phyloP scores from a whole-genome alignment of 2,797 vertebrate genomes.

The Chanos chanos region DNA sequence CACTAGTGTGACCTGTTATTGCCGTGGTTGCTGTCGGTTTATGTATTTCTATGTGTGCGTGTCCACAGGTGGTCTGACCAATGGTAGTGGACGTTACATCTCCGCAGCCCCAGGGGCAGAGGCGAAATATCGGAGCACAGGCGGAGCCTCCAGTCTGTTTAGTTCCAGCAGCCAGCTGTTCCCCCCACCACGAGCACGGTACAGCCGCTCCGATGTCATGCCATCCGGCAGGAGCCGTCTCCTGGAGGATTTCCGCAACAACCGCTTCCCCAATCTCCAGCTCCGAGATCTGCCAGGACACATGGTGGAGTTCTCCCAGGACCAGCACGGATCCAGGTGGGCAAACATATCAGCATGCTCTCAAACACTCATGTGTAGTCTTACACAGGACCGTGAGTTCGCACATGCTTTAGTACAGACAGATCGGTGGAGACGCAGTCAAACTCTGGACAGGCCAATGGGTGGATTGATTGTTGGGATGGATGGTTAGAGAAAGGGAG shows the following conservation, averaged over 20 bases:
- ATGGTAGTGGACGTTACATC: constrained; percentile 96
- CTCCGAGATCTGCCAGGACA: constrained; percentile 93
- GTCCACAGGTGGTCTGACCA: constrained; percentile 85
- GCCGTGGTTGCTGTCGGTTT: not conserved
- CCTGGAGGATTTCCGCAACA: constrained; percentile 96
- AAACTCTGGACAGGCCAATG: no score
- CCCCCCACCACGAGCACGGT: constrained; percentile 90
- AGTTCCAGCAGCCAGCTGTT: constrained; percentile 97
- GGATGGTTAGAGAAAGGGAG: no score
- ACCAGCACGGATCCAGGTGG: constrained; percentile 95
- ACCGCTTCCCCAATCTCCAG: constrained; percentile 96
- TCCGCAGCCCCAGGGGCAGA: constrained; percentile 95
- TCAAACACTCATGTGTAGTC: not conserved
- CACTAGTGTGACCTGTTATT: no score
- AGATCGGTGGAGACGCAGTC: no score
- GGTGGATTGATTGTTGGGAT: no score
- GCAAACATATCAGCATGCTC: no score
- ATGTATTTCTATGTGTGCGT: not conserved
- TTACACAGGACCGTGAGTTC: no score
- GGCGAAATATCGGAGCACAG: constrained; percentile 90
- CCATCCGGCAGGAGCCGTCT: constrained; percentile 92
- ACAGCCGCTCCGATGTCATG: constrained; percentile 95
- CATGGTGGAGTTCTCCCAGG: constrained; percentile 98
- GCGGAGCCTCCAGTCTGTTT: constrained; percentile 90
- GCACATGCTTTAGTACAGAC: no score